Percentiles rank a stretch among this genome's conserved stretches.
phyloP scores from a whole-genome alignment of 2,113 vertebrate genomes.

The Circaetus gallicus region DNA sequence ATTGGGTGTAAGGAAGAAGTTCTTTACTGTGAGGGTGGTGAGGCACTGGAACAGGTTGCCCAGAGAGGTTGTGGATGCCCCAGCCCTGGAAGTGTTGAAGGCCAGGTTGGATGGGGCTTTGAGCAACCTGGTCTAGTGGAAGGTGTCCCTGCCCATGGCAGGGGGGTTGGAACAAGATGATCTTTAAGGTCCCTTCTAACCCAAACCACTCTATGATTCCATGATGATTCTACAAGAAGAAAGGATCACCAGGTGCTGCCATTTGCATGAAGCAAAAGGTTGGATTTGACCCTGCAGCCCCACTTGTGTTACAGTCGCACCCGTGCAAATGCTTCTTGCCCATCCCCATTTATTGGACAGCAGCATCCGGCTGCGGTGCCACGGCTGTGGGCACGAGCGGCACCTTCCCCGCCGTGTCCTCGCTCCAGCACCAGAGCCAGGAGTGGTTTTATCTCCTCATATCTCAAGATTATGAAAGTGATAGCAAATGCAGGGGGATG shows the following conservation, averaged over 20 bases:
- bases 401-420: not conserved
- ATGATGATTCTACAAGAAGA: not conserved
- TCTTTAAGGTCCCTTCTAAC: too few species aligned
- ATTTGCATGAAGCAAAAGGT: not conserved
- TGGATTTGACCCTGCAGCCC: not conserved
- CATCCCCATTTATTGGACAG: not conserved
- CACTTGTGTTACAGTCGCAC: fast-evolving
- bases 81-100: too few species aligned
- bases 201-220: too few species aligned
- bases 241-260: not conserved
- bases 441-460: not conserved
- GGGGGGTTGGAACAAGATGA: too few species aligned
- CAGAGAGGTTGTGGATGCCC: too few species aligned
- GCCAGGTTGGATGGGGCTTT: too few species aligned
- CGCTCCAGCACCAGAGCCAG: not conserved
- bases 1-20: too few species aligned
- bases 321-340: fast-evolving
- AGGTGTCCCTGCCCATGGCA: too few species aligned
- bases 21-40: too few species aligned
- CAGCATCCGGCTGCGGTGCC: fast-evolving
- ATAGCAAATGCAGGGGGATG: not conserved
- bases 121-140: too few species aligned
- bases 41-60: too few species aligned
- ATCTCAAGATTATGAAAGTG: not conserved
- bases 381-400: fast-evolving